Conservation (phyloP, 1,140 invertebrate genomes). For the Bicyclus anynana region DNA sequence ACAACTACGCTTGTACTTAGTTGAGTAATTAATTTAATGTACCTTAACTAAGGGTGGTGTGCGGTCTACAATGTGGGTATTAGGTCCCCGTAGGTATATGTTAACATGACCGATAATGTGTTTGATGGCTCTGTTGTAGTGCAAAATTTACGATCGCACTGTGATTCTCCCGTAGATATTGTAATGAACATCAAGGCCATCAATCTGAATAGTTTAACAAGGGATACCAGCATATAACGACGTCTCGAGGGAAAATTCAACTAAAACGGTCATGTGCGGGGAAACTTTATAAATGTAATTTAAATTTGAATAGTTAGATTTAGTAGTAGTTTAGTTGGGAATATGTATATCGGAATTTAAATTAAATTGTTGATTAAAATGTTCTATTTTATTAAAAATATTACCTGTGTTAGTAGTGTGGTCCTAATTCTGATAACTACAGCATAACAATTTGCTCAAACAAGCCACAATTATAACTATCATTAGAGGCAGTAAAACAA, state of each 20-base stretch:
- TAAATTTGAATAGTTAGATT: constrained; percentile 5
- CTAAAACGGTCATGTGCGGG: neutral
- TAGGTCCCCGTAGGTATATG: neutral
- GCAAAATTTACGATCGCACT: neutral
- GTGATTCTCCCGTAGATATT: neutral
- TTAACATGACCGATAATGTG: neutral
- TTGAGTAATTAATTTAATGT: neutral
- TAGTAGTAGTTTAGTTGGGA: no score
- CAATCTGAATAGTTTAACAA: constrained; percentile 9
- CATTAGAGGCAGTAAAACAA: no score
- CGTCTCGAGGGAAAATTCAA: neutral
- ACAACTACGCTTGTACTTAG: no score
- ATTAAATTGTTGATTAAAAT: no score
- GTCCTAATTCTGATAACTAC: no score
- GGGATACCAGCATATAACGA: constrained; percentile 1
- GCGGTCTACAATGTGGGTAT: neutral
- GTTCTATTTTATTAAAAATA: no score
- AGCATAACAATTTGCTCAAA: no score
- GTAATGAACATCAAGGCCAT: neutral
- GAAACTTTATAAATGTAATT: constrained; percentile 16
- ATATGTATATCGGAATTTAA: no score
- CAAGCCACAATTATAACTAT: no score
- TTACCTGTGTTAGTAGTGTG: no score
- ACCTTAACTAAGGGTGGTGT: neutral
- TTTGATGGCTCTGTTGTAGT: neutral